Conservation (phyloP, 2,888 invertebrate genomes). For the Ochlodes sylvanus region DNA sequence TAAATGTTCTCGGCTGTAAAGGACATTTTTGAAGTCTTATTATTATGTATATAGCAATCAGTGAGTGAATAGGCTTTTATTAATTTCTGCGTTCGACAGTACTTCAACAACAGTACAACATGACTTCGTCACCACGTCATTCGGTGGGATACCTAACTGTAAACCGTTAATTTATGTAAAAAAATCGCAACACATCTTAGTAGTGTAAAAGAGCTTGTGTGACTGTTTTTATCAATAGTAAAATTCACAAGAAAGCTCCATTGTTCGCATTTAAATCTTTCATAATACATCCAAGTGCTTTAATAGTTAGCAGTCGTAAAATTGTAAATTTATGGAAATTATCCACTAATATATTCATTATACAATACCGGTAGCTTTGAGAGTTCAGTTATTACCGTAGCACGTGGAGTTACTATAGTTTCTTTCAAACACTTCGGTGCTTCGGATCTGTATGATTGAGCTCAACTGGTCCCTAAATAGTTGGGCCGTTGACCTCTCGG, state of each 20-base stretch:
- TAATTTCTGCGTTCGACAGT: no score
- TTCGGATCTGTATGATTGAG: neutral
- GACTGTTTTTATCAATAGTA: no score
- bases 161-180: no score
- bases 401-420: conserved; percentile 24
- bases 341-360: conserved; percentile 40
- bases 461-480: conserved; percentile 64
- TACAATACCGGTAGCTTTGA: conserved; percentile 46
- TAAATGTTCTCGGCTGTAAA: no score
- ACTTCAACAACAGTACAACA: no score
- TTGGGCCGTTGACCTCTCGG: conserved; percentile 62
- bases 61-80: no score
- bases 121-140: no score
- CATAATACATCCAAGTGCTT: neutral
- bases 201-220: no score
- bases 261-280: conserved; percentile 4
- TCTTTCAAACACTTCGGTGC: conserved; percentile 8
- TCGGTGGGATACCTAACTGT: no score
- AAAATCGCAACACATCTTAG: no score
- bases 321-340: conserved; percentile 45
- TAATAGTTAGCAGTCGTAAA: conserved; percentile 18
- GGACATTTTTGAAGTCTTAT: no score
- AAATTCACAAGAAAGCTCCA: neutral
- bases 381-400: conserved; percentile 43
- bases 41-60: no score